phyloP scores from a whole-genome alignment of 1,140 invertebrate genomes.

The Nautilus pompilius region DNA sequence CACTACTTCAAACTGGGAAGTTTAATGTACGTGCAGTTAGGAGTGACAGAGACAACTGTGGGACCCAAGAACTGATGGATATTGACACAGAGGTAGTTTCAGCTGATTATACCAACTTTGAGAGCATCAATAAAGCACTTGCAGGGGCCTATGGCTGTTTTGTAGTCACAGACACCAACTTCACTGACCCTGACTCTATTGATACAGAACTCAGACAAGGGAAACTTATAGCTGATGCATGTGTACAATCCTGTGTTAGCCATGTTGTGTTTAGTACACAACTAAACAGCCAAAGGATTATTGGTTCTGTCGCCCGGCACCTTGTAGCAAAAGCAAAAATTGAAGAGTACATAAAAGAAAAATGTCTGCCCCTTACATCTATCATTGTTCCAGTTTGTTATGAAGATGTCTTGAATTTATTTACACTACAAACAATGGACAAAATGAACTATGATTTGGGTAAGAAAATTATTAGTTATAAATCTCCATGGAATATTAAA shows the following conservation, averaged over 20 bases:
- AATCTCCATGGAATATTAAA: no score
- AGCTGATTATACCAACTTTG: slow-evolving; percentile 11
- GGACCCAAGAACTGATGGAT: no score
- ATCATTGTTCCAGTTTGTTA: slow-evolving; percentile 43
- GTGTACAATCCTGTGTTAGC: slow-evolving; percentile 21
- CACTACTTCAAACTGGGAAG: no score
- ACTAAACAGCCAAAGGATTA: slow-evolving; percentile 31
- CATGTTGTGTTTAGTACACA: slow-evolving; percentile 47
- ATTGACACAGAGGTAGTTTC: no score
- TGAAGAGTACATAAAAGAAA: slow-evolving; percentile 38
- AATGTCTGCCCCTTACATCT: slow-evolving; percentile 33
- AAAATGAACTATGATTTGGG: no score
- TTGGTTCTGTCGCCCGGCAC: slow-evolving; percentile 35
- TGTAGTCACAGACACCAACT: slow-evolving; percentile 38
- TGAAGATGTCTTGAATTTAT: slow-evolving; percentile 43
- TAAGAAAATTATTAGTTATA: no score
- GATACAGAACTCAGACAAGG: slow-evolving; percentile 38
- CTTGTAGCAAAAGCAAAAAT: slow-evolving; percentile 47
- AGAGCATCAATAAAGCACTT: slow-evolving; percentile 23
- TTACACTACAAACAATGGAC: no score
- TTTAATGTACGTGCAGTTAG: no score
- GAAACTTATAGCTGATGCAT: slow-evolving; percentile 40
- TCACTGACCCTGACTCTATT: slow-evolving; percentile 29
- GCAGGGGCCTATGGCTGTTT: slow-evolving; percentile 33
- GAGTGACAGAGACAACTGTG: no score